phyloP scores from a whole-genome alignment of 2,113 vertebrate genomes.

The Eclectus roratus region DNA sequence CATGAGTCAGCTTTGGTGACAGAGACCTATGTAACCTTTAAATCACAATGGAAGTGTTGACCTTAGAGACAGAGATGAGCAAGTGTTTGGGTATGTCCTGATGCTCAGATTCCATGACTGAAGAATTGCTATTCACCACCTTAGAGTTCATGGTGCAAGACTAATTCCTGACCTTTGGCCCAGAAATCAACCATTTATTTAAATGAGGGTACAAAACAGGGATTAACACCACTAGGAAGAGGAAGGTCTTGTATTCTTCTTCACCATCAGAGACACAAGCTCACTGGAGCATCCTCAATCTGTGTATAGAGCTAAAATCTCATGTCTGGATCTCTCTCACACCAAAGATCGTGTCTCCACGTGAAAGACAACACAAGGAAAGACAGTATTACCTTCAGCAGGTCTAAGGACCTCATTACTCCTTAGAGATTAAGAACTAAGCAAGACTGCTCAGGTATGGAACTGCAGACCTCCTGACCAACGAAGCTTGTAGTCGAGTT shows the following conservation, averaged over 20 bases:
- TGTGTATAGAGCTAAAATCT: background rate
- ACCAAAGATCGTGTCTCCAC: background rate
- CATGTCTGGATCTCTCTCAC: background rate
- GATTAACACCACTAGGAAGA: background rate
- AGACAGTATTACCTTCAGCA: constrained; percentile 8
- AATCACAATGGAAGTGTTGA: background rate
- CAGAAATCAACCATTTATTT: background rate
- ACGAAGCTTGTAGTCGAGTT: background rate
- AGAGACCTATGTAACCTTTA: background rate
- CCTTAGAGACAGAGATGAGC: background rate
- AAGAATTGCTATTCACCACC: background rate
- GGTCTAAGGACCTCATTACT: background rate
- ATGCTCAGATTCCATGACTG: background rate
- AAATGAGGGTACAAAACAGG: background rate
- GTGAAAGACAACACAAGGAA: background rate
- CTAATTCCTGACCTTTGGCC: background rate
- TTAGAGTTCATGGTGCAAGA: fast-evolving
- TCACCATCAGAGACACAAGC: fast-evolving
- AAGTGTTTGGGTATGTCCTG: background rate
- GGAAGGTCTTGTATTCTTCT: background rate
- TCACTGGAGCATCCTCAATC: background rate
- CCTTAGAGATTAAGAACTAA: constrained; percentile 22
- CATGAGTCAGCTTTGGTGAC: background rate
- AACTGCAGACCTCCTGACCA: background rate
- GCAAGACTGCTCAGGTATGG: background rate